Conservation (phyloP, 2,113 vertebrate species). For the Irena cyanogastra region DNA sequence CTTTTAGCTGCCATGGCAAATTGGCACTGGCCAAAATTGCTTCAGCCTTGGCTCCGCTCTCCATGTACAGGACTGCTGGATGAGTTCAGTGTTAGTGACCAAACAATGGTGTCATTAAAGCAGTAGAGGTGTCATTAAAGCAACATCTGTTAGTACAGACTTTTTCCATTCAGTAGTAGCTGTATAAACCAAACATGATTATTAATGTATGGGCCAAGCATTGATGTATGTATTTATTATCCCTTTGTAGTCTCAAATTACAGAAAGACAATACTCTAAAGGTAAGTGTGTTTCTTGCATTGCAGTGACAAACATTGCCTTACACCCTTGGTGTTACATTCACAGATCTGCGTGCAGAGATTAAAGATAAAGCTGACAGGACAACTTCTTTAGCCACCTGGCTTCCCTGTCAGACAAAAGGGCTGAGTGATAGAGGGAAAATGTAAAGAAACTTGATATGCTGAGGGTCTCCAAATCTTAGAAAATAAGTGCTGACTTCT, state of each 20-base stretch:
- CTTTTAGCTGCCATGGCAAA: not conserved
- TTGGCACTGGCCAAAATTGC: not conserved
- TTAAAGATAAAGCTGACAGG: conserved; percentile 74
- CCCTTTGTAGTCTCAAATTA: conserved; percentile 28
- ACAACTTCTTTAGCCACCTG: conserved; percentile 64
- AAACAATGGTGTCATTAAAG: not conserved
- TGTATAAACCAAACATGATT: not conserved
- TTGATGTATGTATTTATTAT: conserved; percentile 39
- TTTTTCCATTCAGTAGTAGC: not conserved
- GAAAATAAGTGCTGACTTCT: conserved; percentile 64
- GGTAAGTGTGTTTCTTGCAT: conserved; percentile 75
- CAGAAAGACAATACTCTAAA: conserved; percentile 48
- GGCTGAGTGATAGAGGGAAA: conserved; percentile 54
- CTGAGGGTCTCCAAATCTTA: conserved; percentile 62
- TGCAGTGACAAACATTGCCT: conserved; percentile 67
- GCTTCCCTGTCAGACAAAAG: conserved; percentile 26
- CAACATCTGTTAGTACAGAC: not conserved
- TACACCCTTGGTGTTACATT: conserved; percentile 59
- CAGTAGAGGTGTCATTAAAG: not conserved
- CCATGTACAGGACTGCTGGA: not conserved
- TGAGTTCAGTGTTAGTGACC: not conserved
- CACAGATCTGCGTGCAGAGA: conserved; percentile 63
- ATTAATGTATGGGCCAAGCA: not conserved
- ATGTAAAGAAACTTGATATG: conserved; percentile 53
- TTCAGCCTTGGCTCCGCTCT: not conserved